phyloP scores from a whole-genome alignment of 2,888 invertebrate species.

The Nebria salina region DNA sequence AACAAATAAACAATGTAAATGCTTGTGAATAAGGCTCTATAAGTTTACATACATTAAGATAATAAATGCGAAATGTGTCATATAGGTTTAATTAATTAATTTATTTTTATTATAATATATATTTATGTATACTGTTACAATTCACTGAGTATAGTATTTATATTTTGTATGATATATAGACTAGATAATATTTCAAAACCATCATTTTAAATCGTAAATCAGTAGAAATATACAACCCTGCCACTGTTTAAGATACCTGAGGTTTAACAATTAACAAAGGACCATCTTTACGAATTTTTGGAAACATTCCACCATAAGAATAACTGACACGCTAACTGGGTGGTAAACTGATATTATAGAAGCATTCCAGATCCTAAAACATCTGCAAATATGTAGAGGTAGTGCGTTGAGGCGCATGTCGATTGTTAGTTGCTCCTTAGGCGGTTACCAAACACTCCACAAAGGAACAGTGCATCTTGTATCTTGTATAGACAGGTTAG shows the following conservation, averaged over 20 bases:
- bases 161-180: no score
- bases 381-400: background rate
- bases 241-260: background rate
- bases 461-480: background rate
- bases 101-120: no score
- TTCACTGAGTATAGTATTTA: no score
- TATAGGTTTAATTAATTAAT: no score
- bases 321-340: constrained; percentile 16
- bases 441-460: background rate
- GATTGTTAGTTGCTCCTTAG: background rate
- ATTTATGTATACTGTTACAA: no score
- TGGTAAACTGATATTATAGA: constrained; percentile 18
- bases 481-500: background rate
- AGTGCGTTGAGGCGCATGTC: background rate
- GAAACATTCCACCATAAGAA: background rate
- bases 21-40: background rate
- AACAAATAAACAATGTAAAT: background rate
- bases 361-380: background rate
- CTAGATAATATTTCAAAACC: no score
- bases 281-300: background rate
- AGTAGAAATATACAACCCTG: background rate
- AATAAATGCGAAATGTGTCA: no score
- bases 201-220: background rate
- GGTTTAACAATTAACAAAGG: background rate
- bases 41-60: background rate